These are phyloP conservation scores for Tipula confusa DNA, from an alignment of 2,888 invertebrate species.

Conservation along the genomic window DNA sequence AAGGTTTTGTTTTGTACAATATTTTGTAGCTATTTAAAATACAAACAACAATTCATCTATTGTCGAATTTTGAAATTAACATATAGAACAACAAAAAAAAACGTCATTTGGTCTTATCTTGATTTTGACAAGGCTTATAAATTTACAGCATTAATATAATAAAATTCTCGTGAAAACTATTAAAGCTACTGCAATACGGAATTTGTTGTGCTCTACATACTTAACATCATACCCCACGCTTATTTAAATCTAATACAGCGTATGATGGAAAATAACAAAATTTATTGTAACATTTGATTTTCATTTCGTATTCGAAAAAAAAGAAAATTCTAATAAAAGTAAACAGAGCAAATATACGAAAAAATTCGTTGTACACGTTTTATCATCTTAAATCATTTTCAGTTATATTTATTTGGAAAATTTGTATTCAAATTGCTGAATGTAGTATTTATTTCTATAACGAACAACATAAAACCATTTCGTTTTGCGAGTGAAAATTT, in stretches of 20 bases:
- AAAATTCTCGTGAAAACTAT: neutral
- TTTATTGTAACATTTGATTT: neutral
- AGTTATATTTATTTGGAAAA: neutral
- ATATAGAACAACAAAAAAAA: neutral
- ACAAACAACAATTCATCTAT: neutral
- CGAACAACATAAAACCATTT: neutral
- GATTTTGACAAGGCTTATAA: neutral
- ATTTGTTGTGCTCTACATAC: neutral
- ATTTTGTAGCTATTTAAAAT: neutral
- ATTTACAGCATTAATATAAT: too few species aligned
- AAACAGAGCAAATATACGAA: neutral
- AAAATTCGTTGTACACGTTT: conserved; percentile 9
- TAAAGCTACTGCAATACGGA: neutral
- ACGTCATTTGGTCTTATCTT: neutral
- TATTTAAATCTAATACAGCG: neutral
- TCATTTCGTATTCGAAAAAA: neutral
- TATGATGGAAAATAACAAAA: neutral
- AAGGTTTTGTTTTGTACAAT: too few species aligned
- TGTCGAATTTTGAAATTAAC: neutral
- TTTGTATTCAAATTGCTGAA: neutral
- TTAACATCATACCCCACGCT: neutral
- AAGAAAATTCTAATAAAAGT: neutral
- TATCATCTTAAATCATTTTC: neutral
- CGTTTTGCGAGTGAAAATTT: neutral
- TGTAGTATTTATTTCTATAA: neutral